Evolutionary conservation across 2,113 vertebrate genomes (phyloP).

Genomic region (Eulemur rufifrons): DNA sequence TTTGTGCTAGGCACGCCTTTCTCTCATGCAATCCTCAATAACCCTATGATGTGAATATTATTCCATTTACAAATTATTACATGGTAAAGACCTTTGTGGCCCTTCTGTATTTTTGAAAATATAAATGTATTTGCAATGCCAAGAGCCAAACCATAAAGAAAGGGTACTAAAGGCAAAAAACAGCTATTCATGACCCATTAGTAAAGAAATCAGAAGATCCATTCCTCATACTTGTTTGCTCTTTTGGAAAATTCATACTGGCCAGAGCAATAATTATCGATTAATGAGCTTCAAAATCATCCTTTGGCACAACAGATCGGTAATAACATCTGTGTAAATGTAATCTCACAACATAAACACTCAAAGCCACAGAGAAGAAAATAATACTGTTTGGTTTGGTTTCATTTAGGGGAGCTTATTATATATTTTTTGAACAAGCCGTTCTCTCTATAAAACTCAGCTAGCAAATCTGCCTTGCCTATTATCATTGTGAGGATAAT

Average conservation of each 20-base stretch:
- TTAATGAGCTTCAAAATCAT: conserved; percentile 63
- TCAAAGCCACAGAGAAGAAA: conserved; percentile 68
- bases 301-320: conserved; percentile 53
- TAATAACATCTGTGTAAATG: conserved; percentile 69
- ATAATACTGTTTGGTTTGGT: conserved; percentile 66
- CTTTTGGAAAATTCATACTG: conserved; percentile 41
- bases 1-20: neutral
- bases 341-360: conserved; percentile 71
- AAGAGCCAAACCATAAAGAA: neutral
- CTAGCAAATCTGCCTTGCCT: conserved; percentile 76
- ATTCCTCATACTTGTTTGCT: conserved; percentile 14
- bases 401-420: conserved; percentile 69
- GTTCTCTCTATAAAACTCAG: conserved; percentile 74
- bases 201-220: conserved; percentile 39
- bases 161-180: neutral
- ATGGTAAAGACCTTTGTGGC: neutral
- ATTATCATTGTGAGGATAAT: conserved; percentile 74
- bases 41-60: neutral
- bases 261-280: conserved; percentile 71
- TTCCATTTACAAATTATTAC: conserved; percentile 5
- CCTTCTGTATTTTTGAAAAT: neutral
- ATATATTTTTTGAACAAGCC: conserved; percentile 71
- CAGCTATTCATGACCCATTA: neutral
- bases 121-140: neutral
- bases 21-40: neutral